Evolutionary conservation across 2,113 vertebrate species (phyloP).

Genomic region (Myanophis thanlyinensis): DNA sequence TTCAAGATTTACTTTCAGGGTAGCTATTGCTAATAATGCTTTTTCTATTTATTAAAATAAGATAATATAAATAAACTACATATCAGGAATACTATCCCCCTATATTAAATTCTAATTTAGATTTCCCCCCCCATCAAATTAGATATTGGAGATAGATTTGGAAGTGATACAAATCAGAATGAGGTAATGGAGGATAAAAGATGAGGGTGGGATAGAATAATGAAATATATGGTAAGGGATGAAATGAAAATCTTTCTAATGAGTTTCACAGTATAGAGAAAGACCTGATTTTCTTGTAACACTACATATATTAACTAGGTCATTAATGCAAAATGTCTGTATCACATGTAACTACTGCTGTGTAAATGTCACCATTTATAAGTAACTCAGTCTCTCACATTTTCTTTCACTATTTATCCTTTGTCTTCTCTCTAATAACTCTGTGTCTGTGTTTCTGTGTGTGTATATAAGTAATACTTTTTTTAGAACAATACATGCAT

Average conservation of each 20-base stretch:
- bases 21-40: background rate
- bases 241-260: background rate
- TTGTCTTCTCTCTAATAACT: background rate
- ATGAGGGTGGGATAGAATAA: background rate
- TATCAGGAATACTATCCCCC: background rate
- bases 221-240: background rate
- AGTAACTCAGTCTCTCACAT: background rate
- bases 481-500: background rate
- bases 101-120: background rate
- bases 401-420: background rate
- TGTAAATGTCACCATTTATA: background rate
- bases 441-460: background rate
- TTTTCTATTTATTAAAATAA: background rate
- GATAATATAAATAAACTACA: background rate
- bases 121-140: background rate
- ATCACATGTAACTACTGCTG: background rate
- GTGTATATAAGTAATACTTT: background rate
- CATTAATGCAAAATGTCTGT: background rate
- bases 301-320: background rate
- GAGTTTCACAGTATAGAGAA: background rate
- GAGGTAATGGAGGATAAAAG: background rate
- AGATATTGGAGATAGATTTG: background rate
- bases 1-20: background rate
- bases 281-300: background rate
- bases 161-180: background rate